Evolutionary conservation across 2,113 vertebrate species (phyloP).

Genomic region (Ctenodactylus gundi): DNA sequence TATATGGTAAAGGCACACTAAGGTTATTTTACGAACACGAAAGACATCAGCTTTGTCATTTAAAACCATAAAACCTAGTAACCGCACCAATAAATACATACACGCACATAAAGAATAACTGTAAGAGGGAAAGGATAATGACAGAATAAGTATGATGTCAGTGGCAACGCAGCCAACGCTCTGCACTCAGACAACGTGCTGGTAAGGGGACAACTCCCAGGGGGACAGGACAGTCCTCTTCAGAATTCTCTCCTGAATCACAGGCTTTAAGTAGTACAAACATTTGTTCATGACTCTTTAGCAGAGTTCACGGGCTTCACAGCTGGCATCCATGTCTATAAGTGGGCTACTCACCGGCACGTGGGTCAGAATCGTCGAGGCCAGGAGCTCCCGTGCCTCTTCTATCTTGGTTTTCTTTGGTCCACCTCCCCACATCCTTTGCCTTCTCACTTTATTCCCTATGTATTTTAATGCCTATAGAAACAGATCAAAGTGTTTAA

Average conservation of each 20-base stretch:
- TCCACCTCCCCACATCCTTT: slow-evolving; percentile 97
- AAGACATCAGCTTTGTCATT: not conserved
- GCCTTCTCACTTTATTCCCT: slow-evolving; percentile 97
- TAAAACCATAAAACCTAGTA: not conserved
- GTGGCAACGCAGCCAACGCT: not conserved
- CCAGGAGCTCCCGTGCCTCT: slow-evolving; percentile 96
- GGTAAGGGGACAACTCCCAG: not conserved
- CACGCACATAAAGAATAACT: not conserved
- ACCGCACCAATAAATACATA: not conserved
- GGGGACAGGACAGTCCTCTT: not conserved
- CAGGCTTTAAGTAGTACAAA: not conserved
- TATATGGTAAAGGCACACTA: not conserved
- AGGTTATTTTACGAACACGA: slow-evolving; percentile 22
- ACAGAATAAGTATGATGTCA: not conserved
- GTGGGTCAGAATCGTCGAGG: slow-evolving; percentile 95
- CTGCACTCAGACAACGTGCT: not conserved
- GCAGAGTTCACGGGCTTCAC: not conserved
- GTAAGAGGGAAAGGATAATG: not conserved
- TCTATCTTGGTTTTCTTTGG: slow-evolving; percentile 99
- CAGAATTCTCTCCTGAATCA: not conserved
- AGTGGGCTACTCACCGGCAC: slow-evolving; percentile 87
- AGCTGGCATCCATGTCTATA: not conserved
- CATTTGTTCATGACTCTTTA: not conserved
- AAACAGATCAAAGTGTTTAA: not conserved
- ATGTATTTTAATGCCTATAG: slow-evolving; percentile 94